Evolutionary conservation across 2,797 vertebrate species (phyloP).

Genomic region (Argentina silus): DNA sequence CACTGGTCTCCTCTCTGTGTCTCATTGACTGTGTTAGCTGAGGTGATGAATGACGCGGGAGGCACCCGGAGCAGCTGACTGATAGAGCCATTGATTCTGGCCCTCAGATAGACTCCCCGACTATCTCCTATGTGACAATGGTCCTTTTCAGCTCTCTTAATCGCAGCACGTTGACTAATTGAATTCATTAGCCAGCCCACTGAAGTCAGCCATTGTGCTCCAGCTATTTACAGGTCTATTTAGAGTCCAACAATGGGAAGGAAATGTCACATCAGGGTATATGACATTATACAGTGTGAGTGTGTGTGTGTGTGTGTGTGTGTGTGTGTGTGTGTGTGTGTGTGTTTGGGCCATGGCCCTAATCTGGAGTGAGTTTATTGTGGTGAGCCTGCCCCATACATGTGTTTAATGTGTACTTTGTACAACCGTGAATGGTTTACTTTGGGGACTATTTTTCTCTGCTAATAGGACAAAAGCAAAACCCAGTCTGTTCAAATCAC

Average conservation of each 20-base stretch:
- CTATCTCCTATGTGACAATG: slow-evolving; percentile 58
- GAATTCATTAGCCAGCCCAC: slow-evolving; percentile 63
- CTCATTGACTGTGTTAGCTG: slow-evolving; percentile 11
- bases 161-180: slow-evolving; percentile 67
- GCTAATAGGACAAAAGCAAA: slow-evolving; percentile 52
- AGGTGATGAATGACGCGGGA: slow-evolving; percentile 54
- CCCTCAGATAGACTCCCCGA: slow-evolving; percentile 15
- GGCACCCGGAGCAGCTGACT: slow-evolving; percentile 42
- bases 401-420: slow-evolving; percentile 6
- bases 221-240: slow-evolving; percentile 68
- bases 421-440: slow-evolving; percentile 64
- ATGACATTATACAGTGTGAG: slow-evolving; percentile 37
- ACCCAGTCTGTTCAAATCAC: slow-evolving; percentile 38
- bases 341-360: neutral
- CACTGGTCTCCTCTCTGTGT: neutral
- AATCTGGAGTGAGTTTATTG: neutral
- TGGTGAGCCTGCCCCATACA: slow-evolving; percentile 42
- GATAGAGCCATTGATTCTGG: slow-evolving; percentile 61
- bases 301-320: slow-evolving; percentile 4
- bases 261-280: slow-evolving; percentile 63
- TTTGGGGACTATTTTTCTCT: slow-evolving; percentile 22
- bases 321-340: slow-evolving; percentile 2
- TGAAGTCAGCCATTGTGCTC: slow-evolving; percentile 46
- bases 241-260: slow-evolving; percentile 60
- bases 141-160: slow-evolving; percentile 66